Conservation (phyloP, 30 jellyfish, hydroid and myxozoan genomes). For the Cassiopea xamachana region DNA sequence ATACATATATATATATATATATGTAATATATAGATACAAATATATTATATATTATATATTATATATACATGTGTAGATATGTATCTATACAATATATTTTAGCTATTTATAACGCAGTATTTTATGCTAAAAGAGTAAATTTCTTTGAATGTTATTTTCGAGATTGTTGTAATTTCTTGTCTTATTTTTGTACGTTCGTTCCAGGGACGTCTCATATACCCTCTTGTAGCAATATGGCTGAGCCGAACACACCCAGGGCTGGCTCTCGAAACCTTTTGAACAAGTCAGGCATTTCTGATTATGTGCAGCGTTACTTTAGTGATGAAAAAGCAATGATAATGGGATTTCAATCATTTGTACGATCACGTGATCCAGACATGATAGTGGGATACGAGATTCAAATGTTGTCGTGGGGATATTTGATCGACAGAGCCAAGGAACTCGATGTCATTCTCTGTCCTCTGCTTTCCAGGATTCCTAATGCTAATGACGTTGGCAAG, state of each 20-base stretch:
- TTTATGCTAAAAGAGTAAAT: no score
- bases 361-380: constrained; percentile 92
- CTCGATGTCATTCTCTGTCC: constrained; percentile 82
- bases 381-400: constrained; percentile 94
- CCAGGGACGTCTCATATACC: not conserved
- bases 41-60: no score
- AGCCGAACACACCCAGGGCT: not conserved
- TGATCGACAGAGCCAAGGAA: constrained; percentile 89
- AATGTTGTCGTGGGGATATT: constrained; percentile 96
- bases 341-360: constrained; percentile 73
- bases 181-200: not conserved
- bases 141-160: not conserved
- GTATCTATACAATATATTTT: no score
- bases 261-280: constrained; percentile 12
- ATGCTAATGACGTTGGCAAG: constrained; percentile 28
- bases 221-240: constrained; percentile 3
- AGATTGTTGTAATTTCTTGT: no score
- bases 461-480: constrained; percentile 79
- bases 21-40: no score
- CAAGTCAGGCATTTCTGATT: constrained; percentile 53
- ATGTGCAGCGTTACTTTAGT: constrained; percentile 48
- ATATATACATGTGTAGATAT: no score
- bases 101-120: no score
- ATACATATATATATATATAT: no score
- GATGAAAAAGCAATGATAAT: constrained; percentile 81